A percentile compares a stretch with the other conserved stretches of the same genome.
These are phyloP conservation scores for Lagopus leucura DNA, from an alignment of 2,113 vertebrate genomes.

Conservation along the genomic window DNA sequence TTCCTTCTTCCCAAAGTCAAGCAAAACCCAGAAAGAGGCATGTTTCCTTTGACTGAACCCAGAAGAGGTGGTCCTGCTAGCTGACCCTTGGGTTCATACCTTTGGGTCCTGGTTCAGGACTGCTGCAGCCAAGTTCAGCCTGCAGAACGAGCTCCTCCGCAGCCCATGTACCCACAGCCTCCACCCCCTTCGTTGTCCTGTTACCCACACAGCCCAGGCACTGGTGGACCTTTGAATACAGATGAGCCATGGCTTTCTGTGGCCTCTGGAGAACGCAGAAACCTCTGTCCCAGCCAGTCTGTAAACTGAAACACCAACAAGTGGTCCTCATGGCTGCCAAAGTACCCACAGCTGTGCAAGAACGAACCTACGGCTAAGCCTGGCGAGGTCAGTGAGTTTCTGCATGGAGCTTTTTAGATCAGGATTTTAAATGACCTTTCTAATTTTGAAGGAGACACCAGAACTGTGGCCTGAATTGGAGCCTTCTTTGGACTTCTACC, in stretches of 20 bases:
- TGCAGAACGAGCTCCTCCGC: neutral
- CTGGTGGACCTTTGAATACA: neutral
- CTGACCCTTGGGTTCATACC: neutral
- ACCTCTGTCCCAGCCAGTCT: neutral
- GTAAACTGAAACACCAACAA: neutral
- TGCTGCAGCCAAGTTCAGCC: neutral
- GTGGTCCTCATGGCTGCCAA: neutral
- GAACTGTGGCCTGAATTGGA: neutral
- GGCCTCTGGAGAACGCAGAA: neutral
- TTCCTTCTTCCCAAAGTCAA: neutral
- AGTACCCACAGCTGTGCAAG: neutral
- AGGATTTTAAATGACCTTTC: neutral
- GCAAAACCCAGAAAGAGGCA: neutral
- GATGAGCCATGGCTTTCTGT: neutral
- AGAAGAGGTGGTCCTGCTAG: neutral
- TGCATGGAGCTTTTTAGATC: neutral
- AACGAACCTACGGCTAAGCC: neutral
- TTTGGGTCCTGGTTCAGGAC: neutral
- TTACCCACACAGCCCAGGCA: neutral
- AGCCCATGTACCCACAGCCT: neutral
- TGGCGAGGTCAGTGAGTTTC: neutral
- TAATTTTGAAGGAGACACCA: neutral
- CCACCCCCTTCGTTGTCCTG: accelerated
- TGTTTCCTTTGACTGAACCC: neutral
- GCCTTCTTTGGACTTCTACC: neutral